Base-by-base conservation (phyloP, 2,797 vertebrate species). In the Sphenodon punctatus region DNA sequence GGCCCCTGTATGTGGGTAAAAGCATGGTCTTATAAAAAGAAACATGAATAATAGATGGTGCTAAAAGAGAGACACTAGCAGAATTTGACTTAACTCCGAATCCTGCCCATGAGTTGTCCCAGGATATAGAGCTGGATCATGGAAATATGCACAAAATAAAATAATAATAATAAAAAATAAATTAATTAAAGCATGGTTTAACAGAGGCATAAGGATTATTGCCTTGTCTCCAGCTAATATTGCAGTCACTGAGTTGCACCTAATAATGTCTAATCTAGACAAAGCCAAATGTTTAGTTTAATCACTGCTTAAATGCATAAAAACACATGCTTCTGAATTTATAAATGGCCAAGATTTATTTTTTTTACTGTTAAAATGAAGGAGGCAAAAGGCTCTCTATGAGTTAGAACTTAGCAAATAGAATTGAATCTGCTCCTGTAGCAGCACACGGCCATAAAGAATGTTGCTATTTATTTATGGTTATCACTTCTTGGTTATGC, bases 271-370 rank as follows among this genome's bases (percentile, higher is more conserved):
- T 72, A 78, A 82, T 84, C 32, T 48, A 46, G 77, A 78, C 51
- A 86, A 53, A 43, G 89, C 39, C 53, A 81, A 80, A 79, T 87
- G 59, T 60, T 93, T 80, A 49, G 60, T 25, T 60, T 80, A 87
- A 87, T 53, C 66, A 61, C 43, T 63, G 81, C 15, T 60, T 71
- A 74, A 64, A 63, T 55, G 48, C 22, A 86, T 7, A 39, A 86
- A 75, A 85, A 84, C 10, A 74, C 41, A 77, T 6, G 42, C n/a
- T 58, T 38, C 48, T 46, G 70, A 79, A 70, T 78, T 53, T 53
- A 76, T 34, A 2, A 34, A 64, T 30, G 38, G 17, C 39, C 43
- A 71, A 51, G 77, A 71, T 56, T 75, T 63, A 71, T 65, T 60
- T 56, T 72, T 45, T 56, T 72, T 45, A 61, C 20, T 51, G 30